phyloP scores from a whole-genome alignment of 2,888 invertebrate species.

The Muschampia plurimacula region DNA sequence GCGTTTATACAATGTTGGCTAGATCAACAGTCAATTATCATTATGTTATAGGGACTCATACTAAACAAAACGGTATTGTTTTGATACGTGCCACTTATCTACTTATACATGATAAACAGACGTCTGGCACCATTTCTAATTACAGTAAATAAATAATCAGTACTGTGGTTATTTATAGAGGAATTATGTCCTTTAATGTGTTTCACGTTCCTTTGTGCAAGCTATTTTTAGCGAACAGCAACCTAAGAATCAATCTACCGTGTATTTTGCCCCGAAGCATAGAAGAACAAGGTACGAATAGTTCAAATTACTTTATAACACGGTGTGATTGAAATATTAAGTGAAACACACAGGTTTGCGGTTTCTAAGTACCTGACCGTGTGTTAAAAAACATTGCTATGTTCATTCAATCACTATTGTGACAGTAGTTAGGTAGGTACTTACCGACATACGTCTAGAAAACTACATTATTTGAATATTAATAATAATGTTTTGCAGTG shows the following conservation, averaged over 20 bases:
- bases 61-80: neutral
- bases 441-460: too few species aligned
- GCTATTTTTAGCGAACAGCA: constrained; percentile 31
- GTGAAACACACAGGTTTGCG: neutral
- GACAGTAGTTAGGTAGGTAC: too few species aligned
- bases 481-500: too few species aligned
- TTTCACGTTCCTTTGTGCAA: constrained; percentile 22
- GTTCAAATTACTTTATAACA: neutral
- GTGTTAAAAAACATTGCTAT: too few species aligned
- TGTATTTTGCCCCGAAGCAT: constrained; percentile 10
- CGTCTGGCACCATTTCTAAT: constrained; percentile 31
- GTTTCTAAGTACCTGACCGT: neutral
- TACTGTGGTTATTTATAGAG: constrained; percentile 27
- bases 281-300: constrained; percentile 20
- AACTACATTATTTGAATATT: too few species aligned
- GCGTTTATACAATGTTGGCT: too few species aligned
- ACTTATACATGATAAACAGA: constrained; percentile 28
- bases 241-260: constrained; percentile 13
- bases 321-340: neutral
- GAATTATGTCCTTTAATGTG: constrained; percentile 32
- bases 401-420: too few species aligned
- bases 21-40: too few species aligned
- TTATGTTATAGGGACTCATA: neutral
- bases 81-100: constrained; percentile 15
- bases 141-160: constrained; percentile 16